Evolutionary conservation across 2,888 invertebrate species (phyloP).

Genomic region (Oeneis ivallda): DNA sequence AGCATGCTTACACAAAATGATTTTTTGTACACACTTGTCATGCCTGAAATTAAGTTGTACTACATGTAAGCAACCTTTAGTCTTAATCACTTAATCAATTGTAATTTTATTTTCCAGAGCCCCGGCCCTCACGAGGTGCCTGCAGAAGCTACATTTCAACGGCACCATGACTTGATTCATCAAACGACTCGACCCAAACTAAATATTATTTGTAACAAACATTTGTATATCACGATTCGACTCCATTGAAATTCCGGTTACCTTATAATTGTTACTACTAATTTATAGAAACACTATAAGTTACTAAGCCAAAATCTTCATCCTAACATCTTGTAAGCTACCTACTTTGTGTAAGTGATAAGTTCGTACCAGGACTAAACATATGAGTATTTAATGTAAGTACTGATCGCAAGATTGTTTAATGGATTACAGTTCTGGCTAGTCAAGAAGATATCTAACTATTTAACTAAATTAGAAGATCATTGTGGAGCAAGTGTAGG

Average conservation of each 20-base stretch:
- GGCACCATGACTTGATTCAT: constrained; percentile 69
- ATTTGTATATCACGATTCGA: constrained; percentile 62
- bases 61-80: not conserved
- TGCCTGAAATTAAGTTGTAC: too few relatives aligned
- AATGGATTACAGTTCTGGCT: constrained; percentile 36
- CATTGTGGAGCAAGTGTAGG: constrained; percentile 41
- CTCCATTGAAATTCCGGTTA: constrained; percentile 57
- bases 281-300: constrained; percentile 39
- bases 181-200: constrained; percentile 42
- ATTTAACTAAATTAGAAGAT: constrained; percentile 26
- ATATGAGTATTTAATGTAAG: constrained; percentile 12
- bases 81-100: constrained; percentile 39
- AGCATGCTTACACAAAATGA: too few relatives aligned
- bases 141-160: constrained; percentile 69
- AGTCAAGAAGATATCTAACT: constrained; percentile 37
- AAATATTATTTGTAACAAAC: constrained; percentile 56
- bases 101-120: constrained; percentile 65
- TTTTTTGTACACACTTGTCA: too few relatives aligned
- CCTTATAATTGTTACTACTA: constrained; percentile 46
- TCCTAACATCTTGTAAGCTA: constrained; percentile 38
- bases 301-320: constrained; percentile 42
- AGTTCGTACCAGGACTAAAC: constrained; percentile 25
- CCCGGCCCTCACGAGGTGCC: constrained; percentile 73
- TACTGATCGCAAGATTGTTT: constrained; percentile 22
- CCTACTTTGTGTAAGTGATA: constrained; percentile 21